Evolutionary conservation across 1,140 invertebrate genomes (phyloP).

Genomic region (Ylistrum balloti): DNA sequence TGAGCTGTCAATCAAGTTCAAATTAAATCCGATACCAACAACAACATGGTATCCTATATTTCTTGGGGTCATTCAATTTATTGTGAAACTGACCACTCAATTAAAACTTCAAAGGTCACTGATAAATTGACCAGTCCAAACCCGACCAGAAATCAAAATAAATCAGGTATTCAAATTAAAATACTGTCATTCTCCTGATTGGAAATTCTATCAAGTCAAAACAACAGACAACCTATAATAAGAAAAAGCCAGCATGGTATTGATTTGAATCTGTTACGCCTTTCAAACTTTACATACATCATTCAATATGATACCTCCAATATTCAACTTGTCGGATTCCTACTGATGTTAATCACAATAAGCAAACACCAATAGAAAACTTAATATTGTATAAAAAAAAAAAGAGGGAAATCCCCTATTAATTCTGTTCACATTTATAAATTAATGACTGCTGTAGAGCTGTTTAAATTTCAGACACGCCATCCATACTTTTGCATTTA

Average conservation of each 20-base stretch:
- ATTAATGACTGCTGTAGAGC: no score
- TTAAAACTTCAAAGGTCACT: conserved; percentile 39
- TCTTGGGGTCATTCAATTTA: background rate
- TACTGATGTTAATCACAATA: no score
- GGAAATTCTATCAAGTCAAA: background rate
- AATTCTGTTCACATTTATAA: no score
- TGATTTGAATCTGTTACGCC: background rate
- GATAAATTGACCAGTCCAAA: conserved; percentile 24
- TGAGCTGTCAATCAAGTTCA: background rate
- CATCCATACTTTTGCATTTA: no score
- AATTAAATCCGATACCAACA: background rate
- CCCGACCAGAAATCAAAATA: background rate
- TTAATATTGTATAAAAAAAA: no score
- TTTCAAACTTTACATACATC: background rate
- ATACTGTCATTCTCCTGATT: background rate
- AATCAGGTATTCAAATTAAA: conserved; percentile 12
- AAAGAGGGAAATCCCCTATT: no score
- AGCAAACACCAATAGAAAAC: no score
- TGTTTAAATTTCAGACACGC: no score
- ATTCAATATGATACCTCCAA: background rate
- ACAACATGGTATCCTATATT: background rate
- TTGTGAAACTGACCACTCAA: conserved; percentile 23
- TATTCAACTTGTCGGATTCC: no score
- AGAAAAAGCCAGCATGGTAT: background rate
- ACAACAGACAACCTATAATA: background rate